phyloP scores from a whole-genome alignment of 2,797 vertebrate species.

The Halcyon chelicuti region DNA sequence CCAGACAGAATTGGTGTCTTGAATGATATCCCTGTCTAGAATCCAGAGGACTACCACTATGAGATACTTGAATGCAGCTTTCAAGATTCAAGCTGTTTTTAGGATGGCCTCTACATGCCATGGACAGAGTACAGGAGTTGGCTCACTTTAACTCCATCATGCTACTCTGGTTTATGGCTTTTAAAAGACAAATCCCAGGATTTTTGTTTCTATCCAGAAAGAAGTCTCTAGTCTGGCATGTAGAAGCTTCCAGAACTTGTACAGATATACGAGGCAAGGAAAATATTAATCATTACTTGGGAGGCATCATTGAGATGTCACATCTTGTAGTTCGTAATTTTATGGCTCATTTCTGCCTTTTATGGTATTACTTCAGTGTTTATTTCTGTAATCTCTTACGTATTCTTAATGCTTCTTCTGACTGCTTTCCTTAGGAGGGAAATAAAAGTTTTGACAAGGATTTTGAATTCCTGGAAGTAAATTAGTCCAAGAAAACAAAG shows the following conservation, averaged over 20 bases:
- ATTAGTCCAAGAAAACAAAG: too few relatives aligned
- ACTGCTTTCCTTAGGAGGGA: background rate
- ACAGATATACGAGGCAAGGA: background rate
- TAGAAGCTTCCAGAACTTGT: background rate
- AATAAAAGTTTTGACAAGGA: too few relatives aligned
- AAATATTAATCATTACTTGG: slow-evolving; percentile 38
- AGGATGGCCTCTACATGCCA: background rate
- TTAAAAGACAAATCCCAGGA: background rate
- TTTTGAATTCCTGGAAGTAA: too few relatives aligned
- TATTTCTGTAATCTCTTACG: slow-evolving; percentile 13
- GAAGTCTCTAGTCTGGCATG: background rate
- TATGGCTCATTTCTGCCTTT: slow-evolving; percentile 41
- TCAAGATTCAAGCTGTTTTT: background rate
- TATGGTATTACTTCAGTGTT: slow-evolving; percentile 18
- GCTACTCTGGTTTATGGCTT: background rate
- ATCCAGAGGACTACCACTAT: background rate
- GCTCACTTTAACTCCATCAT: background rate
- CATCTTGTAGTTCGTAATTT: slow-evolving; percentile 31
- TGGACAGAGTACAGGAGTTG: background rate
- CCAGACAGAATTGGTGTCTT: background rate
- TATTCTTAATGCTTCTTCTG: background rate
- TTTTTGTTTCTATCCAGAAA: background rate
- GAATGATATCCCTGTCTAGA: background rate
- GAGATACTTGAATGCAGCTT: background rate
- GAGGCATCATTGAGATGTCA: background rate